Base-by-base conservation (phyloP, 2,888 invertebrate genomes). In the Leptogaster cylindrica region DNA sequence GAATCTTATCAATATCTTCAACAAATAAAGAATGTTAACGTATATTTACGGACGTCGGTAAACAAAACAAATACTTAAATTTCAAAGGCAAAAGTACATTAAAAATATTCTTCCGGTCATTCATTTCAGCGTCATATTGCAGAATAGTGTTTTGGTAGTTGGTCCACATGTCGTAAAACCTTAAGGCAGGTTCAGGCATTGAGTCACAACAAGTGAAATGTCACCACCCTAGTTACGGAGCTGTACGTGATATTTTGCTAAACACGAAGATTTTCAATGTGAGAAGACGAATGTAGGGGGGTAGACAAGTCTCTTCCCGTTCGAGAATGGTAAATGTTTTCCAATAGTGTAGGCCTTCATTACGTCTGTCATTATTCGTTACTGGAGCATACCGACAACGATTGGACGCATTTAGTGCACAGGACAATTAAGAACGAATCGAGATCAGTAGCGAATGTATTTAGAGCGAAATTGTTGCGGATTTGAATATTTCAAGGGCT, bases 171-270 rank as follows among this genome's bases (percentile, higher is more conserved):
- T 55, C 20, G 12, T 39, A 39, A 55, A n/a, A 39, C 55, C 55
- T 55, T 55, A 36, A 36, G 55, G 55, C 55, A 55, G 55, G 55
- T 55, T 55, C 36, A 55, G 36, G 39, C 36, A 39, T n/a, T 55
- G 55, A 55, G 36, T 55, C 55, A 55, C 36, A 20, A 12, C 14
- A 36, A 6, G 25, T 6, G 25, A 23, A 36, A 36, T 55, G 55
- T 55, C 36, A 55, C 55, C 36, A 39, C 55, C 36, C 36, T 39
- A 25, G 55, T 23, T 12, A 3, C 36, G 6, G 36, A 23, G 55
- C n/a, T 18, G 55, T 20, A 55, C 55, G 55, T 55, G 55, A 55
- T 55, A 31, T 55, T 55, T 55, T 23, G 33, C 55, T 36, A 55
- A 55, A 55, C 55, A 55, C 18, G 39, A 55, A 7, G 55, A 55